Base-by-base conservation (phyloP, 2,113 vertebrate genomes). In the Harpagus bidentatus region DNA sequence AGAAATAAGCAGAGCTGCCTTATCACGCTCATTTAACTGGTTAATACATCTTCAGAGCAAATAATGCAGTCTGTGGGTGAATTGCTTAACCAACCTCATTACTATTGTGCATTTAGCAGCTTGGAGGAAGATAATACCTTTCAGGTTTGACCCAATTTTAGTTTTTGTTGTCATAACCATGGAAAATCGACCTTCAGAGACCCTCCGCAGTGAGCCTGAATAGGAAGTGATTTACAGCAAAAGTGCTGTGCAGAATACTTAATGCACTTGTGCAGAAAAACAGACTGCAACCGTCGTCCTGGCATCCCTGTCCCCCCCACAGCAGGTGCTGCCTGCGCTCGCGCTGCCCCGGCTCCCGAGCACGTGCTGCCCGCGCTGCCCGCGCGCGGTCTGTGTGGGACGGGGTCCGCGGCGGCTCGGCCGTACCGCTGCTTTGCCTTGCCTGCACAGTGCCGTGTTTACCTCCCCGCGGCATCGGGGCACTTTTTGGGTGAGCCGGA, bases 81-180 rank as follows among this genome's bases (percentile, higher is more conserved):
- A 94, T 90, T 94, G 97, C 97, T 98, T 97, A 97, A 97, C 97
- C 98, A 96, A 73, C 97, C 97, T 98, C 96, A 97, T 98, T 98
- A 98, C 97, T 97, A 96, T 93, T 95, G 96, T 98, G 97, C 92
- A 95, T 98, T 98, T 98, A 98, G 97, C 96, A 93, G 96, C 97
- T 96, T 63, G 72, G 87, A 93, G 96, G 97, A 97, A 98, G 98
- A 98, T 94, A 97, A 98, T 97, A 97, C 97, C 98, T 98, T 98
- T 98, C 97, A 96, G 96, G 98, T 98, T 97, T 98, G 97, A 98
- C 98, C 98, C 98, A 98, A 96, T 98, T 98, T 98, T 98, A 90
- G 96, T 96, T 98, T 97, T 97, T 97, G 98, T 98, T 98, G 97
- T 97, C 96, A 97, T 97, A 97, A 97, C 97, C 92, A 72, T 97